phyloP scores from a whole-genome alignment of 2,797 vertebrate species.

The Eupleurogrammus muticus region DNA sequence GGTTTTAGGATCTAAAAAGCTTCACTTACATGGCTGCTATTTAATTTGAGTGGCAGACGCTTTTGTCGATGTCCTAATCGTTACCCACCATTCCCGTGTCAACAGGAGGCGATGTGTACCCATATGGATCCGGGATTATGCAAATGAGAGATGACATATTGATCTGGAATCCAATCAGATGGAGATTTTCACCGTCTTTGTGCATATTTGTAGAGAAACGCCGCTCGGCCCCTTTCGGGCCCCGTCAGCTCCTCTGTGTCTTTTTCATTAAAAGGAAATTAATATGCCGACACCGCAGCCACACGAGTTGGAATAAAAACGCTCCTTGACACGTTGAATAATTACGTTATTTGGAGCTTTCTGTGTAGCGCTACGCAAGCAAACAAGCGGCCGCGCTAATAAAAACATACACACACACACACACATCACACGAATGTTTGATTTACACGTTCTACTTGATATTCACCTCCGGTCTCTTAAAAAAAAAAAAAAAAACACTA shows the following conservation, averaged over 20 bases:
- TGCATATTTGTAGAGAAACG: background rate
- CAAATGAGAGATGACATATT: constrained; percentile 35
- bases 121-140: constrained; percentile 52
- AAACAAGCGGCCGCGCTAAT: background rate
- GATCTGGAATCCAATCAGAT: constrained; percentile 36
- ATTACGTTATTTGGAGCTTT: background rate
- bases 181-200: constrained; percentile 9
- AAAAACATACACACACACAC: background rate
- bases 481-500: too few relatives aligned
- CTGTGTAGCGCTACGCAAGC: background rate
- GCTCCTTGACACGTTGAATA: background rate
- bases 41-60: constrained; percentile 20
- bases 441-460: background rate
- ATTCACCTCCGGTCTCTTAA: background rate
- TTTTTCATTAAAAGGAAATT: background rate
- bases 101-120: constrained; percentile 34
- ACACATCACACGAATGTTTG: background rate
- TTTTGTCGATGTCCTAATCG: constrained; percentile 24
- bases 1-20: too few relatives aligned
- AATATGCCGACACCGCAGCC: background rate
- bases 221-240: background rate
- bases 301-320: background rate
- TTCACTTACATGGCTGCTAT: background rate
- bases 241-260: background rate
- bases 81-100: constrained; percentile 21